Evolutionary conservation across 2,113 vertebrate species (phyloP), one percentile per base, ranked within the genome.

Genomic region (Amblyornis subalaris): DNA sequence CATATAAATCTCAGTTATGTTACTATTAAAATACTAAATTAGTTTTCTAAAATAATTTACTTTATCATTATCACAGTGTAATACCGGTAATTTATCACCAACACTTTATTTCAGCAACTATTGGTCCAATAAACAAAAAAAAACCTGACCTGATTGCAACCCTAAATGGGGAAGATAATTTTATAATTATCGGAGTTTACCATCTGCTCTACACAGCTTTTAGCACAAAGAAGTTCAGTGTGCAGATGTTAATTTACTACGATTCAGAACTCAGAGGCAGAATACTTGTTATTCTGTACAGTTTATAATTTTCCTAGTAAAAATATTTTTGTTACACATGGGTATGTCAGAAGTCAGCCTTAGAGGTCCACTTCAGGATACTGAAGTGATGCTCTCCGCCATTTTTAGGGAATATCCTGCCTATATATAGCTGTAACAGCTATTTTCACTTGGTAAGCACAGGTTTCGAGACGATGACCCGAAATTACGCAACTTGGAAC

Each of bases 11-110:
- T 96, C 82, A 33, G 78, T 87, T 95, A 94, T 89, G 54, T 44
- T 91, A 95, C 85, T 95, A 94, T 96, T 97, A 96, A 90, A 90
- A 94, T 93, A 88, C 71, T 89, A 90, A 96, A 93, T 96, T 94
- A 95, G 91, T 97, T 97, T 97, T 89, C 61, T 86, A 89, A 96
- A 97, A 94, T 96, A 95, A 96, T 95, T 95, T 95, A 78, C 77
- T 97, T 95, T 89, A 77, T 93, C 61, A 88, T 92, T 95, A 92
- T 57, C 20, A 71, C 51, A 75, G 38, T 78, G 23, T 88, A 95
- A 89, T 88, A 40, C 42, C 13, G 50, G 38, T 93, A 90, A 97
- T 95, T 95, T 87, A 89, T 96, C 79, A 85, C 28, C 53, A 91
- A 85, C 73, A 75, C 42, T 91, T 96, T 79, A 72, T 94, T 95